A percentile compares a stretch with the other conserved stretches of the same genome.
These are phyloP conservation scores for Plotosus lineatus DNA, from an alignment of 2,113 vertebrate genomes.

Conservation along the genomic window DNA sequence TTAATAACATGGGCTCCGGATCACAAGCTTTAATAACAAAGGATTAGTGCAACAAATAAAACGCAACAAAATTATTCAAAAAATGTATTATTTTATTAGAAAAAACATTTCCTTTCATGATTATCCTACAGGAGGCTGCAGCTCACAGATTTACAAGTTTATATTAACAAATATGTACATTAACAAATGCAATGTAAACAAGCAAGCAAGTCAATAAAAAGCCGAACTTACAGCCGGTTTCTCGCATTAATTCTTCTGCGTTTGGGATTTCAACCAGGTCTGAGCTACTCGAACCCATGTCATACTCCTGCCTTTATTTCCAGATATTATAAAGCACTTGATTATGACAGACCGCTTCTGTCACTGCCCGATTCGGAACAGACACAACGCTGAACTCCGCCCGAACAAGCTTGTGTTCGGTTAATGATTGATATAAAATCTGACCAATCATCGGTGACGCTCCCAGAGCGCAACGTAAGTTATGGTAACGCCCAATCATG, in stretches of 20 bases:
- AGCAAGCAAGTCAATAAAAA: neutral
- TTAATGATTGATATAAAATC: neutral
- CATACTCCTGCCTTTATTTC: conserved; percentile 7
- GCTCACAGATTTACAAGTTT: neutral
- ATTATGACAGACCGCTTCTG: neutral
- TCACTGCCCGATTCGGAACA: neutral
- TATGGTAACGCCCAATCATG: neutral
- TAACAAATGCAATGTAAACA: neutral
- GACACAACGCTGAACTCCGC: neutral
- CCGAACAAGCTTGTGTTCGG: conserved; percentile 1
- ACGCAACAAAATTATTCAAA: too few species aligned
- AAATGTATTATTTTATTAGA: too few species aligned
- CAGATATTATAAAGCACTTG: neutral
- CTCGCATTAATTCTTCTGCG: conserved; percentile 59
- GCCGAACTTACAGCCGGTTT: conserved; percentile 69
- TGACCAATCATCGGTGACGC: neutral
- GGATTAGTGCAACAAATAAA: neutral
- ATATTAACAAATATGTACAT: too few species aligned
- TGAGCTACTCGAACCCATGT: conserved; percentile 65
- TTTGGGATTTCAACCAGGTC: conserved; percentile 55
- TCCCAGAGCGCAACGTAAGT: too few species aligned
- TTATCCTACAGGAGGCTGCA: neutral
- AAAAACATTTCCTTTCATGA: neutral
- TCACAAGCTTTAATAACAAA: neutral
- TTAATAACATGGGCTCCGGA: too few species aligned